These are phyloP conservation scores for Limnephilus marmoratus DNA, from an alignment of 2,888 invertebrate genomes.

Conservation along the genomic window DNA sequence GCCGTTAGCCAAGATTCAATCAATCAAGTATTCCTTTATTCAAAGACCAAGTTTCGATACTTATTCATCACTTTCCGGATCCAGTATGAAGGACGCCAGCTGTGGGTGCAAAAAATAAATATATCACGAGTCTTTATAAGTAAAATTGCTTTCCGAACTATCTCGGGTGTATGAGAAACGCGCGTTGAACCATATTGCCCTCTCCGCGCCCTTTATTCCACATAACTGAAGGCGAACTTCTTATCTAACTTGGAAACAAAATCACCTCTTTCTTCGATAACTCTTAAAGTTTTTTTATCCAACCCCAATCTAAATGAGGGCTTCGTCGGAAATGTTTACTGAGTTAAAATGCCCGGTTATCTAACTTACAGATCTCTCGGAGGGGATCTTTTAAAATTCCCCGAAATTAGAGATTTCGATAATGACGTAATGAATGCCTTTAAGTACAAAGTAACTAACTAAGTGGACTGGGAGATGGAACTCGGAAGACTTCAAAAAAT, in stretches of 20 bases:
- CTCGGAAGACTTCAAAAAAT: background rate
- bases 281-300: constrained; percentile 59
- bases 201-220: constrained; percentile 28
- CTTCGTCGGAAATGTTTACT: constrained; percentile 52
- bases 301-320: constrained; percentile 57
- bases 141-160: constrained; percentile 45
- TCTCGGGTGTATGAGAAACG: constrained; percentile 50
- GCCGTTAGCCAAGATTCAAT: constrained; percentile 25
- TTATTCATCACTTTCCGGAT: constrained; percentile 32
- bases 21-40: constrained; percentile 43
- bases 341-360: constrained; percentile 46
- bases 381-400: constrained; percentile 46
- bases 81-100: constrained; percentile 27
- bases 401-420: constrained; percentile 46
- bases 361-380: constrained; percentile 32
- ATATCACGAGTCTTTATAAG: constrained; percentile 44
- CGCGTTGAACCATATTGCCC: constrained; percentile 46
- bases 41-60: constrained; percentile 30
- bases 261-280: constrained; percentile 60
- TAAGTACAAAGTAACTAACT: background rate
- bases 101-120: constrained; percentile 38
- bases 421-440: constrained; percentile 47
- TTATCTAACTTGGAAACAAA: constrained; percentile 59
- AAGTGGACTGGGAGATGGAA: constrained; percentile 6
- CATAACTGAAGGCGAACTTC: constrained; percentile 50